Evolutionary conservation across 64 coral and sea anemone genomes (phyloP), one percentile per base, ranked within the genome.

Genomic region (Anthopleura sola): DNA sequence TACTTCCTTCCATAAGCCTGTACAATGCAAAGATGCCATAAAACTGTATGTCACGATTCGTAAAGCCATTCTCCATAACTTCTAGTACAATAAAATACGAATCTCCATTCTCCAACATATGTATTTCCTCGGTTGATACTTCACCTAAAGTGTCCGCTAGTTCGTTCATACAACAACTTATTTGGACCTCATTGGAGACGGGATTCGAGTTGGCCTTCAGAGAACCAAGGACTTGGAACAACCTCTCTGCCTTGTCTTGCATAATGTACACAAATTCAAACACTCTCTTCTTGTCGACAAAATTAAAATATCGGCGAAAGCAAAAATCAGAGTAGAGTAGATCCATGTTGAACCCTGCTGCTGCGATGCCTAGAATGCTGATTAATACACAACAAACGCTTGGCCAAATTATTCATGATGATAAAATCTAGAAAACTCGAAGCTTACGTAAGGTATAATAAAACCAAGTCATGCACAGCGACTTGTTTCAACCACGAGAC

Each of bases 181-280:
- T 53, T 53, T 91, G 55, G 12, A 20, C 44, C 75, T 86, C 84
- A 24, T 85, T 91, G 6, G 55, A 82, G n/a, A n/a, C n/a, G n/a
- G n/a, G n/a, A n/a, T n/a, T n/a, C n/a, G n/a, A n/a, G 62, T 91
- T 81, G 16, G 68, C 68, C 56, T 71, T 78, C 26, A 91, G 68
- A 1, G 53, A 57, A 69, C 29, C 17, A 23, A 86, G 71, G 9
- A 86, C 50, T 69, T 78, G 60, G 49, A 47, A 39, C 5, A 84
- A 38, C 71, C 33, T 78, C 31, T 58, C 81, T 36, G 36, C 17
- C 53, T 84, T 68, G 13, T 78, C 81, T 49, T 85, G 81, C 80
- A 90, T 55, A 0, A 74, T 37, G 32, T 77, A 55, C 11, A 62
- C 11, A 56, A 80, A 39, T 11, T 44, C 57, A 16, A 68, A 23